Percentiles rank a stretch among this genome's conserved stretches.
These are phyloP conservation scores for Octomys mimax DNA, from an alignment of 2,797 vertebrate species.

Conservation along the genomic window DNA sequence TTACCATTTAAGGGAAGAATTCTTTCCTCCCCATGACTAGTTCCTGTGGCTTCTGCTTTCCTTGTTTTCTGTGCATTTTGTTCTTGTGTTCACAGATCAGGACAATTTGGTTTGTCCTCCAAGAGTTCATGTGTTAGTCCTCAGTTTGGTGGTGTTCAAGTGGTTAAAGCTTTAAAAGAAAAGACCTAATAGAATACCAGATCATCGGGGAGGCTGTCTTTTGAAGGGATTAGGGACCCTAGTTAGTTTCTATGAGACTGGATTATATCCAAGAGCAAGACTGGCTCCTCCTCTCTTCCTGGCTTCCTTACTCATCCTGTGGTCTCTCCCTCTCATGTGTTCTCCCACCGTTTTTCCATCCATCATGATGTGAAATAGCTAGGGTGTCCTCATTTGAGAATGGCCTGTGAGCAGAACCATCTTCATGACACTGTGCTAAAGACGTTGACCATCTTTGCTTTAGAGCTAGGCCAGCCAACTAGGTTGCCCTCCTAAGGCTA, in stretches of 20 bases:
- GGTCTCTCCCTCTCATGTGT: background rate
- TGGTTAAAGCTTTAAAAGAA: background rate
- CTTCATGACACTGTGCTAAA: background rate
- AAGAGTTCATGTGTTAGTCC: background rate
- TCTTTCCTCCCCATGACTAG: background rate
- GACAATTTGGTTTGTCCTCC: background rate
- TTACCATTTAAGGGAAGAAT: background rate
- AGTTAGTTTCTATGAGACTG: background rate
- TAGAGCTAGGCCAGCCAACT: background rate
- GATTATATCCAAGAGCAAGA: background rate
- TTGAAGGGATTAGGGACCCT: background rate
- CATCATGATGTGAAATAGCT: background rate
- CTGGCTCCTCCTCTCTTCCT: background rate
- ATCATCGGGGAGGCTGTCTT: background rate
- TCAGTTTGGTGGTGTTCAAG: background rate
- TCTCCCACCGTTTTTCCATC: background rate
- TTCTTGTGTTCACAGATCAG: background rate
- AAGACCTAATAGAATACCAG: background rate
- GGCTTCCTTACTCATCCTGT: background rate
- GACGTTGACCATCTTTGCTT: background rate
- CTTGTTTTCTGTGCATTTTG: background rate
- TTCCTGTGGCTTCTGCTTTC: conserved; percentile 7
- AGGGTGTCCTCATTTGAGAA: background rate
- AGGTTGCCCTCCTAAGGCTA: background rate
- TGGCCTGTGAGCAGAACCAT: background rate